Evolutionary conservation across 2,113 vertebrate genomes (phyloP), one percentile per base, ranked within the genome.

Genomic region (Pygoscelis adeliae): DNA sequence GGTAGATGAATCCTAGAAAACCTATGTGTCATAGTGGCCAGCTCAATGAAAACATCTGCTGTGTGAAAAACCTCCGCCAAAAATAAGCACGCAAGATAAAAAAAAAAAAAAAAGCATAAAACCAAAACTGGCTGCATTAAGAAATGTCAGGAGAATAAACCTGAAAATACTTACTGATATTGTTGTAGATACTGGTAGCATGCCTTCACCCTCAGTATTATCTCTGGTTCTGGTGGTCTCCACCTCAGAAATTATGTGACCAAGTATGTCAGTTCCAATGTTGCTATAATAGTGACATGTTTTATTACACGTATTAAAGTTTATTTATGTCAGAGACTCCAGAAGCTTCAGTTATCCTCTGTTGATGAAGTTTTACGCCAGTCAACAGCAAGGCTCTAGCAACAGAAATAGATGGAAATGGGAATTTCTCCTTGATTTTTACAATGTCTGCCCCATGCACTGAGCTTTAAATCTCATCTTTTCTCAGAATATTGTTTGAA

Each of bases 381-480:
- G 69, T 63, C 38, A 87, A 74, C 21, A 83, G 36, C 63, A 87
- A 84, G 52, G 11, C 15, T 81, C 9, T 52, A 71, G 44, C 55
- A 71, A 58, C 42, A 87, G 66, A 95, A 87, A 90, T 38, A 92
- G 38, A 88, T 30, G 50, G 50, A 88, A 94, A 78, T 62, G 10
- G 50, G 59, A 83, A 83, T 72, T 89, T 89, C 44, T 71, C 21
- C 44, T 58, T 72, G 44, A 42, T 79, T 93, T 95, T 92, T 91
- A 72, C 22, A 56, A 55, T 42, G 12, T 52, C 58, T 92, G 65
- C 50, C 61, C 77, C 30, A 21, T 81, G 47, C 23, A 40, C 66
- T 52, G 65, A 90, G 59, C 42, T 95, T 86, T 93, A 95, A 96
- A 92, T 81, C 56, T 94, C 52, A 29, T 92, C 52, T 92, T 94